A percentile compares a stretch with the other conserved stretches of the same genome.
Evolutionary conservation across 1,140 invertebrate species (phyloP).

Genomic region (Drosophila tristis): DNA sequence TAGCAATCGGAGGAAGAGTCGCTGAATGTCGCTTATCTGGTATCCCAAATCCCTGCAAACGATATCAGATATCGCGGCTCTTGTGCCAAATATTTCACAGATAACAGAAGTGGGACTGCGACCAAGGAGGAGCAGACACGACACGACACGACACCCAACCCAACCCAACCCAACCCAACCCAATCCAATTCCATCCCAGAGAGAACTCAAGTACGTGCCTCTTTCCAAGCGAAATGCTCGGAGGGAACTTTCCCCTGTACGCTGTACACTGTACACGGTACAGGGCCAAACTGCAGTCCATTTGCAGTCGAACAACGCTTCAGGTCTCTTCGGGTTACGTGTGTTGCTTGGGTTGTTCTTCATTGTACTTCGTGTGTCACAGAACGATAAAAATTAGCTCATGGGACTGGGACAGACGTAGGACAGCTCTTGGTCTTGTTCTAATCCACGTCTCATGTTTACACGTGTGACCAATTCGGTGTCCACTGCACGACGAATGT

Average conservation of each 20-base stretch:
- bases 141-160: constrained; percentile 24
- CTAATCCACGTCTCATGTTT: constrained; percentile 55
- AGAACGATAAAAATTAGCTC: constrained; percentile 43
- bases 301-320: constrained; percentile 6
- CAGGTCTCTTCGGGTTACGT: constrained; percentile 33
- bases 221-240: background rate
- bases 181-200: background rate
- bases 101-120: constrained; percentile 19
- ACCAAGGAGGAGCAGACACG: background rate
- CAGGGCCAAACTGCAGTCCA: constrained; percentile 15
- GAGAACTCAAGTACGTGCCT: constrained; percentile 34
- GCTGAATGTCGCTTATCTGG: constrained; percentile 24
- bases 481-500: constrained; percentile 29
- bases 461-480: constrained; percentile 46
- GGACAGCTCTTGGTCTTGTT: constrained; percentile 6
- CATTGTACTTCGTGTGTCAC: constrained; percentile 11
- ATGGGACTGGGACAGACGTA: too few relatives aligned
- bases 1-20: constrained; percentile 13
- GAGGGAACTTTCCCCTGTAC: constrained; percentile 26
- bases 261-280: too few relatives aligned
- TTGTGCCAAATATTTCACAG: constrained; percentile 50
- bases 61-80: constrained; percentile 29
- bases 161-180: constrained; percentile 17
- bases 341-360: constrained; percentile 19
- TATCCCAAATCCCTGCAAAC: constrained; percentile 32